phyloP scores from a whole-genome alignment of 2,888 invertebrate genomes.

The Hypomecis punctinalis region DNA sequence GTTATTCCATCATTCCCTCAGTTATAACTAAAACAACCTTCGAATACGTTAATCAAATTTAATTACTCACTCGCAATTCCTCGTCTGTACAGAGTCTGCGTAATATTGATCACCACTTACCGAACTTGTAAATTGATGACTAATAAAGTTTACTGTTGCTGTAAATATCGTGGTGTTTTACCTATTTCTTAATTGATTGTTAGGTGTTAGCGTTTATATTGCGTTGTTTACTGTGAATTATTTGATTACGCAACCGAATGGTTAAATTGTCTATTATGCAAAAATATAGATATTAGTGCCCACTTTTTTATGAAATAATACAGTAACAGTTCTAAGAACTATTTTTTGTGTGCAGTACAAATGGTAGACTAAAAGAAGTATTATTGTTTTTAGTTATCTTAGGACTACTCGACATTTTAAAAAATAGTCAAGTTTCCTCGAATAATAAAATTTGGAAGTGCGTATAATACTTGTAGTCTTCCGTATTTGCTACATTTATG shows the following conservation, averaged over 20 bases:
- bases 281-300: too few relatives aligned
- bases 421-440: too few relatives aligned
- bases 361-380: too few relatives aligned
- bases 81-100: conserved; percentile 38
- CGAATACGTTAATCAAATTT: conserved; percentile 34
- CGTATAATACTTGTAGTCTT: too few relatives aligned
- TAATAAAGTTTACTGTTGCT: conserved; percentile 19
- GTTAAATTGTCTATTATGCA: too few relatives aligned
- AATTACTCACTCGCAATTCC: conserved; percentile 35
- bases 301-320: too few relatives aligned
- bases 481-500: too few relatives aligned
- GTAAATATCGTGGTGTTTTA: conserved; percentile 14
- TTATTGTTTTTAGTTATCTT: too few relatives aligned
- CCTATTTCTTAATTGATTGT: conserved; percentile 2
- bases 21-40: conserved; percentile 42
- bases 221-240: neutral
- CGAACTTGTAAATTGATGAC: conserved; percentile 31
- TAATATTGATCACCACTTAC: conserved; percentile 33
- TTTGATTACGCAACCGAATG: neutral
- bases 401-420: too few relatives aligned
- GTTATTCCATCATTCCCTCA: conserved; percentile 29
- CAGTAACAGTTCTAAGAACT: too few relatives aligned
- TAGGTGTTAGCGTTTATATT: neutral
- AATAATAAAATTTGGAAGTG: too few relatives aligned
- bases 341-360: too few relatives aligned